Conservation (phyloP, 2,888 invertebrate species). For the Seladonia tumulorum region DNA sequence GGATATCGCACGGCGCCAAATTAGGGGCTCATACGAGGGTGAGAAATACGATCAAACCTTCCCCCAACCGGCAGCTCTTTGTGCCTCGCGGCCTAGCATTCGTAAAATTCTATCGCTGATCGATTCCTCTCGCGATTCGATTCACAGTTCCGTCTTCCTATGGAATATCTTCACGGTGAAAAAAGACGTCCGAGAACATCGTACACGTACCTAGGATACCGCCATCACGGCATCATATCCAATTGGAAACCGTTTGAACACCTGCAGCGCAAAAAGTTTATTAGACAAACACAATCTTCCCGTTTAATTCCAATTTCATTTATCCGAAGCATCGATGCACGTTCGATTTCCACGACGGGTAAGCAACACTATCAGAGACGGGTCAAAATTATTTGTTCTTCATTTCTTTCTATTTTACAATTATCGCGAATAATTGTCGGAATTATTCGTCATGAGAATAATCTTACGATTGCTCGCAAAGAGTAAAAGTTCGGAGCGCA, state of each 20-base stretch:
- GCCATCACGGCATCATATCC: background rate
- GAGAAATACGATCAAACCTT: constrained; percentile 10
- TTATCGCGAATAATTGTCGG: too few relatives aligned
- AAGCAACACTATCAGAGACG: background rate
- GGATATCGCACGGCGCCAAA: constrained; percentile 21
- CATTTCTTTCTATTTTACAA: background rate
- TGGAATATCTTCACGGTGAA: background rate
- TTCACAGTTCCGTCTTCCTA: background rate
- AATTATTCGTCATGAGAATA: too few relatives aligned
- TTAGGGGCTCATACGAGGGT: constrained; percentile 1
- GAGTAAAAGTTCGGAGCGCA: background rate
- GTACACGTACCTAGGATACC: background rate
- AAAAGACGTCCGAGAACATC: background rate
- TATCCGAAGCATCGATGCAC: background rate
- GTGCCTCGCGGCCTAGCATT: background rate
- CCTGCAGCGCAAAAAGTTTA: background rate
- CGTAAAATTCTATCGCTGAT: constrained; percentile 4
- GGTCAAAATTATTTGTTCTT: background rate
- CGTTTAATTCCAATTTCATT: background rate
- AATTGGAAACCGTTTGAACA: background rate
- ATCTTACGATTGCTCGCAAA: background rate
- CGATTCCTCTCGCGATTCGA: background rate
- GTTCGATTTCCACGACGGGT: too few relatives aligned
- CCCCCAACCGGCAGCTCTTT: background rate
- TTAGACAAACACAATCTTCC: too few relatives aligned